Evolutionary conservation across 2,113 vertebrate genomes (phyloP), one percentile per base, ranked within the genome.

Genomic region (Machaerirhynchus nigripectus): DNA sequence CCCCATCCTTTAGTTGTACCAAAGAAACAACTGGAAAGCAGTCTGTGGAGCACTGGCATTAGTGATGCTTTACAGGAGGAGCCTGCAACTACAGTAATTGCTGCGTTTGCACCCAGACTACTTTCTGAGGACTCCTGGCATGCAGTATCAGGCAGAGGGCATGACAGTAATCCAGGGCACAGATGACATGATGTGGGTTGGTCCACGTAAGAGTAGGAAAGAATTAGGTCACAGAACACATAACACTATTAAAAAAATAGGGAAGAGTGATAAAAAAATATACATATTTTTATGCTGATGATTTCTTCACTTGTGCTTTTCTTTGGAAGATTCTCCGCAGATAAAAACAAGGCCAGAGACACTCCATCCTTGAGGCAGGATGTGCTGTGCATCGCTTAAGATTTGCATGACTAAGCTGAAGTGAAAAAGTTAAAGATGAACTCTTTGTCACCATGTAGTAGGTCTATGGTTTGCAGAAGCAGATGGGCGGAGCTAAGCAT

Each of bases 381-480:
- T 30, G 57, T 55, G 65, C 40, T 42, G 40, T 31, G 33, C 50
- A 16, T 35, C 42, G 49, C 61, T 78, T 86, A 67, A 78, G 11
- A 42, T 59, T 76, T 83, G 22, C 69, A 63, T 47, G 63, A 65
- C 67, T 80, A 93, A 85, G 84, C 19, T 71, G 55, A 83, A 84
- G 70, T 71, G 57, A 87, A 81, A 94, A 90, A 64, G 61, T 79
- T 91, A 49, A 87, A 68, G 75, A 78, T 23, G 79, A 92, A 75
- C 37, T 82, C 75, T 92, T 47, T 28, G 61, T 93, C 89, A 88
- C 78, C 75, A 39, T 12, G 76, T 68, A 56, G 95, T n/a, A 76
- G 31, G 69, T 87, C 64, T 87, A 28, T 59, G 68, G 95, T 87
- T 95, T 94, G 71, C 53, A 89, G 87, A 96, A 94, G 89, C 73